Evolutionary conservation across 2,797 vertebrate species (phyloP), one percentile per base, ranked within the genome.

Genomic region (Dendrocincla tyrannina): DNA sequence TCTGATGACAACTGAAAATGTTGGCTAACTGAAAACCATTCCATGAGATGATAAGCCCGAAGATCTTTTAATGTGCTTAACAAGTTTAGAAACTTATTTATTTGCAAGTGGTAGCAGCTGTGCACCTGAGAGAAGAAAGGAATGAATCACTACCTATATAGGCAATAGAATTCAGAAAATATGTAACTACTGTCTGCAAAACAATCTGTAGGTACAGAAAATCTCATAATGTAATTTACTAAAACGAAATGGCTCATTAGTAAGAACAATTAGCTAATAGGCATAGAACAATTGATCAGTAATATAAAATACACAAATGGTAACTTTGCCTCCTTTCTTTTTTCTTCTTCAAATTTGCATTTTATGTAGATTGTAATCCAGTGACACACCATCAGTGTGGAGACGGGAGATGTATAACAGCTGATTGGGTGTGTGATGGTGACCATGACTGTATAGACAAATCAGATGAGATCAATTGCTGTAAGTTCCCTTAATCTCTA

Each of bases 371-470:
- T 49, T 99, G 99, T 62, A 92, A 99, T 30, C 91, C 91, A 46
- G 32, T 85, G 3, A 97, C 82, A 35, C 98, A 99, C 62, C 98
- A 99, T 72, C 98, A 96, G 27, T 99, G 99, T 90, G 99, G 98
- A 23, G 98, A 99, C 18, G 99, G 99, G 1, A 98, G 98, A 83
- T 99, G 99, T 86, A 98, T 99, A 46, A 95, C 98, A 27, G 94
- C 77, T 56, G 98, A 98, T 32, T 99, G 99, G 99, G 97, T 99
- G 63, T 99, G 99, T 87, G 99, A 99, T 16, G 99, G 99, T n/a
- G 99, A 99, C 97, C 98, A 99, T 12, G 99, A 99, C 97, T 99
- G 99, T 83, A 86, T 97, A 79, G 99, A 99, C 96, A 99, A 99
- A 93, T 99, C 98, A 23, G 99, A 99, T 14, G 99, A 99, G 96